These are phyloP conservation scores for Gymnothorax reevesii DNA, from an alignment of 2,797 vertebrate species.

Conservation along the genomic window DNA sequence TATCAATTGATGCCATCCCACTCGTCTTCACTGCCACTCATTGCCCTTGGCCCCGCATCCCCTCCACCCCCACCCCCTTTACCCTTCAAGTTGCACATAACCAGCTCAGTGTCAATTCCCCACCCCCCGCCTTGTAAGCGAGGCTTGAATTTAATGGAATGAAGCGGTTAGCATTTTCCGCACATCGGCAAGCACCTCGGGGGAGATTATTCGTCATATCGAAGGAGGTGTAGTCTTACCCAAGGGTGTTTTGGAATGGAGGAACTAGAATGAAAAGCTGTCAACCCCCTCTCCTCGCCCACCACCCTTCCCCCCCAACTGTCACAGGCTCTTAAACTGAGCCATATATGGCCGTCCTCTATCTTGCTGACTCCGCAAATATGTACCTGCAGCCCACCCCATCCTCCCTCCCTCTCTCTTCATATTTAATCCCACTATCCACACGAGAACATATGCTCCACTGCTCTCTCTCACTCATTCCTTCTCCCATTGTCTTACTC, in stretches of 20 bases:
- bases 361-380: constrained; percentile 7
- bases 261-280: background rate
- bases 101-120: background rate
- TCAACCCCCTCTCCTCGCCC: background rate
- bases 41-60: background rate
- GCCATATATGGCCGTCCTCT: background rate
- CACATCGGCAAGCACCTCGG: constrained; percentile 4
- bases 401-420: background rate
- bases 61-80: background rate
- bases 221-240: background rate
- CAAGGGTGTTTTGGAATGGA: background rate
- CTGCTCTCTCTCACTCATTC: background rate
- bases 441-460: background rate
- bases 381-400: background rate
- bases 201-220: constrained; percentile 6
- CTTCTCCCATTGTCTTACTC: constrained; percentile 8
- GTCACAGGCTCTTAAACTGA: background rate
- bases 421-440: background rate
- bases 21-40: constrained; percentile 28
- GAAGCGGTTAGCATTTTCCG: constrained; percentile 14
- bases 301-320: background rate
- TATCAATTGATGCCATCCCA: constrained; percentile 19
- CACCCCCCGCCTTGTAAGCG: background rate
- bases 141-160: background rate
- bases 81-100: background rate